phyloP scores from a whole-genome alignment of 2,113 vertebrate genomes.

The Eulacestoma nigropectus region DNA sequence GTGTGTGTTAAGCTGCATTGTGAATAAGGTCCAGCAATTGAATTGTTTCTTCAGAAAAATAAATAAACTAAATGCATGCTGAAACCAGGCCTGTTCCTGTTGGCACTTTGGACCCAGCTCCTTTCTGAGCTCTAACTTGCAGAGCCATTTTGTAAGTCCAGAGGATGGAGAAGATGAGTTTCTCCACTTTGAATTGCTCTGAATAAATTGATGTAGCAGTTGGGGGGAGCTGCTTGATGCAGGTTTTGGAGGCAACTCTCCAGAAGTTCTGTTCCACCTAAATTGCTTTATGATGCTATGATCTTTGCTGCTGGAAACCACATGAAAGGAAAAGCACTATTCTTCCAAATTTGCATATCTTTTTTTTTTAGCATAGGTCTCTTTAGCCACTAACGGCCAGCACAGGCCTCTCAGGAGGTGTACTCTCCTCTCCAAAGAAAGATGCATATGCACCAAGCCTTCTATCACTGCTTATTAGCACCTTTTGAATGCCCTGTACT shows the following conservation, averaged over 20 bases:
- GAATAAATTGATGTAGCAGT: neutral
- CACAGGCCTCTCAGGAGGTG: neutral
- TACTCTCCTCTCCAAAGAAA: neutral
- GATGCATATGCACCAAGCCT: neutral
- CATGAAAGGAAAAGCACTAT: neutral
- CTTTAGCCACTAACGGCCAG: neutral
- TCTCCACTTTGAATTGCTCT: neutral
- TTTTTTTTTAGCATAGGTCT: neutral
- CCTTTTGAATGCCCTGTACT: neutral
- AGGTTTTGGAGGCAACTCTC: neutral
- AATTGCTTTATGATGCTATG: neutral
- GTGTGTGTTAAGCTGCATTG: neutral
- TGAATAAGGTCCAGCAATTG: neutral
- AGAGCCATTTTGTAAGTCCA: neutral
- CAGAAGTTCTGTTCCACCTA: neutral
- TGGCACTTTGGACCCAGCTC: neutral
- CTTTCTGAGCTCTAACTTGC: neutral
- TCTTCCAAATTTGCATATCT: neutral
- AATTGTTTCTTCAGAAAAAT: neutral
- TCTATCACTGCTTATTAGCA: neutral
- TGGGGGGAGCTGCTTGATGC: neutral
- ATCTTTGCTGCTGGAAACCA: neutral
- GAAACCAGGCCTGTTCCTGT: neutral
- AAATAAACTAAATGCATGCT: neutral
- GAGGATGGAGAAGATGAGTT: neutral